Percentiles rank a stretch among this genome's conserved stretches.
These are phyloP conservation scores for Camponotus pennsylvanicus DNA, from an alignment of 1,140 invertebrate species.

Conservation along the genomic window DNA sequence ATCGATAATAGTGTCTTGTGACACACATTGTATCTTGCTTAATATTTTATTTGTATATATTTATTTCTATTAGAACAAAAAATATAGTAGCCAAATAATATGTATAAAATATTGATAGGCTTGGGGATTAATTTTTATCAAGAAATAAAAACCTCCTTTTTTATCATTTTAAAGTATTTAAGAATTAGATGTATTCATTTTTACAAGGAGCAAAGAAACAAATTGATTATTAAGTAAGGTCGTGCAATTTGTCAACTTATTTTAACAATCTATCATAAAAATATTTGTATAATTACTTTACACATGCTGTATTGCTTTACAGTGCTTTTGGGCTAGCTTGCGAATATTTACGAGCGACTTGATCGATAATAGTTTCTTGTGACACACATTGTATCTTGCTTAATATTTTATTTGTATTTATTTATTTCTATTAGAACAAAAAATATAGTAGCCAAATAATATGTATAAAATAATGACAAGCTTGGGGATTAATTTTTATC, in stretches of 20 bases:
- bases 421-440: not conserved
- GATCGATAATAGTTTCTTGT: not conserved
- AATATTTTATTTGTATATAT: not conserved
- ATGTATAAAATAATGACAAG: not conserved
- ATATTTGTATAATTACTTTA: not conserved
- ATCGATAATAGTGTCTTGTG: not conserved
- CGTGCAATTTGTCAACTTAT: not conserved
- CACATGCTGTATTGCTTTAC: not conserved
- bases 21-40: not conserved
- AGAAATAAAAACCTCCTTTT: not conserved
- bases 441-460: too few relatives aligned
- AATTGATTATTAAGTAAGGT: not conserved
- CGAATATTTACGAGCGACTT: not conserved
- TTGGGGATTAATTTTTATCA: constrained; percentile 1
- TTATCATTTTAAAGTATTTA: too few relatives aligned
- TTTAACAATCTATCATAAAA: not conserved
- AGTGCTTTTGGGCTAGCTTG: not conserved
- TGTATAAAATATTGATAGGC: not conserved
- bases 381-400: not conserved
- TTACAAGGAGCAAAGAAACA: too few relatives aligned
- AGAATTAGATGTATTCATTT: too few relatives aligned
- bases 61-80: not conserved
- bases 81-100: too few relatives aligned
- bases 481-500: not conserved
- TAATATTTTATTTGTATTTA: not conserved